Evolutionary conservation across 2,113 vertebrate genomes (phyloP), one percentile per base, ranked within the genome.

Genomic region (Heterotilapia buettikoferi): DNA sequence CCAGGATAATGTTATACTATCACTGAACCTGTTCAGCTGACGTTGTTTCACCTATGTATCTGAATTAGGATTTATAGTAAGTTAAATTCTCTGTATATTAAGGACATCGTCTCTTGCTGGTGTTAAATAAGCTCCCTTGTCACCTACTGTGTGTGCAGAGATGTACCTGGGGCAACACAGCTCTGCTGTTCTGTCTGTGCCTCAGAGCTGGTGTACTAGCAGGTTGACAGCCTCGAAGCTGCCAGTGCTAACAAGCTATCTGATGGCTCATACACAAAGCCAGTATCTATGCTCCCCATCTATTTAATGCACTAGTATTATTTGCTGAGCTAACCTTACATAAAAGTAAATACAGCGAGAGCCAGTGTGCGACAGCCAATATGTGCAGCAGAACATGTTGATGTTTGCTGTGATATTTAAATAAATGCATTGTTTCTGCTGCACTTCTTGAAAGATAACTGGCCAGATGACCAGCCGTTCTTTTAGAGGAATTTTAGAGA

Each of bases 21-120:
- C 63, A 68, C 5, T 68, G 33, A 21, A 68, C 63, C 11, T 40
- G 63, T 68, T 68, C 11, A 40, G 36, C 63, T 71, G 12, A 3
- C 24, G 38, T 40, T 21, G 11, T 40, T 40, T 24, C n/a, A 26
- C 1, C 43, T 71, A 43, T 71, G 3, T 71, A 43, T 71, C 19
- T 0, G 0, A 43, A 43, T 43, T 43, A 3, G 18, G 18, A 21
- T 38, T 71, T 0, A 6, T 43, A 24, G 13, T 43, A 16, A 14
- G 66, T 16, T 71, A 43, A 6, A 0, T 73, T 73, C 4, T 73
- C 40, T 73, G 18, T 9, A 19, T 52, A 43, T 47, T 29, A 73
- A 73, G 68, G 21, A 29, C 5, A 73, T 47, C 2, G 2, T 45
- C 14, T 16, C 40, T 73, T 45, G 40, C 40, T 73, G 68, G 14